A percentile compares a stretch with the other conserved stretches of the same genome.
These are phyloP conservation scores for Platypus cylindrus DNA, from an alignment of 2,888 invertebrate genomes.

Conservation along the genomic window DNA sequence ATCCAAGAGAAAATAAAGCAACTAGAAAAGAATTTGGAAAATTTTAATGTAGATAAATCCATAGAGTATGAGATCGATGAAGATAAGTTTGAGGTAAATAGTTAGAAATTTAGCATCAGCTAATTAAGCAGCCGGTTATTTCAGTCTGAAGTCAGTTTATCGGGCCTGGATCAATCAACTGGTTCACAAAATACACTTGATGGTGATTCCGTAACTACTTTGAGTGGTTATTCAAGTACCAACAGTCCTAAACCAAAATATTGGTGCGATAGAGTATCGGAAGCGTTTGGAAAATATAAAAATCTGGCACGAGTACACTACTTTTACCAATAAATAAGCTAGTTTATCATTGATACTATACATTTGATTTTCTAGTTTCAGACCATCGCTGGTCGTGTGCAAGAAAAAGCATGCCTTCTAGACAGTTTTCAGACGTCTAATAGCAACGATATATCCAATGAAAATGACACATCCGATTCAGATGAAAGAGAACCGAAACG, in stretches of 20 bases:
- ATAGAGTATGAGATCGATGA: conserved; percentile 7
- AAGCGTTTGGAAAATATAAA: conserved; percentile 16
- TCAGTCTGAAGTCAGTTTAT: conserved; percentile 19
- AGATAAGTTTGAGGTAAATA: conserved; percentile 14
- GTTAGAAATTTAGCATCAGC: neutral
- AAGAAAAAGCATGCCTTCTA: conserved; percentile 19
- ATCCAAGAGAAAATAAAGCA: conserved; percentile 27
- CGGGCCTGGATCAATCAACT: conserved; percentile 11
- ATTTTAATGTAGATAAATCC: conserved; percentile 18
- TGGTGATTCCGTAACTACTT: conserved; percentile 14
- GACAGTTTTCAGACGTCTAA: conserved; percentile 14
- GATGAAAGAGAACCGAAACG: conserved; percentile 17
- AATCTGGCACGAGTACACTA: no score
- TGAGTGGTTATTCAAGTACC: conserved; percentile 15
- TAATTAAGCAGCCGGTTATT: conserved; percentile 5
- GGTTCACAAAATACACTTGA: conserved; percentile 14
- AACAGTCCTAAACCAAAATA: conserved; percentile 16
- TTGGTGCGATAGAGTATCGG: conserved; percentile 18
- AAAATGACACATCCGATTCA: conserved; percentile 15
- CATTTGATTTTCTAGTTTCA: conserved; percentile 17
- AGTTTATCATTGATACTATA: no score
- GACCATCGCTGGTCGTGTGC: conserved; percentile 18
- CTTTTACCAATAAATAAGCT: no score
- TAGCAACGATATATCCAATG: conserved; percentile 12
- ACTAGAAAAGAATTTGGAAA: conserved; percentile 27